phyloP scores from a whole-genome alignment of 2,113 vertebrate species.

The Odontesthes bonariensis region DNA sequence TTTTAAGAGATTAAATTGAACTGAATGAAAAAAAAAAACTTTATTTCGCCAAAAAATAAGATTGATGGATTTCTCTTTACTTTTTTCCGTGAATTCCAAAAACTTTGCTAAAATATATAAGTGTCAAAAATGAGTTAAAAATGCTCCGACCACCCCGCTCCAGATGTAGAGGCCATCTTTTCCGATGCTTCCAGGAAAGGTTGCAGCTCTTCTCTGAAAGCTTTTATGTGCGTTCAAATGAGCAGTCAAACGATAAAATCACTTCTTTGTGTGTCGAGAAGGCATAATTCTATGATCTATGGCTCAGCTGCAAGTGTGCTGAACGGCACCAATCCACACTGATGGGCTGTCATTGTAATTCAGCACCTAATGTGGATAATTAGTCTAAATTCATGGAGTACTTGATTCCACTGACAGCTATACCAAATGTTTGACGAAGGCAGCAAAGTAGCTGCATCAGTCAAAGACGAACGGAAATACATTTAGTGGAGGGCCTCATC shows the following conservation, averaged over 20 bases:
- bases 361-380: slow-evolving; percentile 79
- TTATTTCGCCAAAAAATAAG: no score
- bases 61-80: no score
- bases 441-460: slow-evolving; percentile 79
- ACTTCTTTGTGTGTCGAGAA: slow-evolving; percentile 35
- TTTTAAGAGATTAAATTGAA: no score
- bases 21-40: no score
- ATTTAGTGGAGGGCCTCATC: slow-evolving; percentile 81
- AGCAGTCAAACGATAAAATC: slow-evolving; percentile 36
- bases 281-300: slow-evolving; percentile 55
- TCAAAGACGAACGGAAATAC: slow-evolving; percentile 82
- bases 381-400: slow-evolving; percentile 81
- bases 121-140: slow-evolving; percentile 14
- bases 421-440: slow-evolving; percentile 80
- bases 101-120: slow-evolving; percentile 12
- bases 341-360: slow-evolving; percentile 74
- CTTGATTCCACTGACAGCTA: slow-evolving; percentile 75
- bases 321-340: slow-evolving; percentile 59
- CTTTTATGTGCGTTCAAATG: slow-evolving; percentile 38
- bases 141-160: slow-evolving; percentile 19
- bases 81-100: neutral
- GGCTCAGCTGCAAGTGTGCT: slow-evolving; percentile 66
- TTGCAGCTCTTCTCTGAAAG: slow-evolving; percentile 41
- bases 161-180: slow-evolving; percentile 18
- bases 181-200: slow-evolving; percentile 21